Percentiles rank a stretch among this genome's conserved stretches.
Evolutionary conservation across 2,888 invertebrate species (phyloP).

Genomic region (Smittia sp.): DNA sequence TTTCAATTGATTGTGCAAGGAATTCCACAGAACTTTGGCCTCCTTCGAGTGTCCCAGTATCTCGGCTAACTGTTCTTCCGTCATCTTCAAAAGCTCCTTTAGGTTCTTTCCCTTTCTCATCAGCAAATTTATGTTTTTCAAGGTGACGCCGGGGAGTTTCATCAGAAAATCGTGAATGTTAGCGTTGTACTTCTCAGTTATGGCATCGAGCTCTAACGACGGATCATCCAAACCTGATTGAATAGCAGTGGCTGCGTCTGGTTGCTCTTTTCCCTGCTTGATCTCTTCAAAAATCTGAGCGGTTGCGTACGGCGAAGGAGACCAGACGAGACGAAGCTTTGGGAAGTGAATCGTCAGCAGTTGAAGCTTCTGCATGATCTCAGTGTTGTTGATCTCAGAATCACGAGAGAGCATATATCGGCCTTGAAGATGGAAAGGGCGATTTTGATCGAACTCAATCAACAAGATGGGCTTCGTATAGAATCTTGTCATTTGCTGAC

Average conservation of each 20-base stretch:
- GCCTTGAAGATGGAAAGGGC: conserved; percentile 85
- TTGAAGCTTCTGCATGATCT: conserved; percentile 82
- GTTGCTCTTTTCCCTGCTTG: conserved; percentile 83
- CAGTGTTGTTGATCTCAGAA: conserved; percentile 61
- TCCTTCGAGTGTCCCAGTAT: conserved; percentile 71
- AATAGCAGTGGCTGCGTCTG: conserved; percentile 68
- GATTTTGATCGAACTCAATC: conserved; percentile 94
- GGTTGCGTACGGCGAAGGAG: conserved; percentile 92
- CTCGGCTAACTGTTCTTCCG: conserved; percentile 64
- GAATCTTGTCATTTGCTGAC: conserved; percentile 87
- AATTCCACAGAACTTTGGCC: conserved; percentile 66
- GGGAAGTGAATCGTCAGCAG: conserved; percentile 95
- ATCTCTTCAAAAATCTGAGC: conserved; percentile 94
- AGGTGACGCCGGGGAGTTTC: conserved; percentile 83
- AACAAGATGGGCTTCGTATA: conserved; percentile 85
- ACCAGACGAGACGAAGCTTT: conserved; percentile 89
- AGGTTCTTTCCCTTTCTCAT: conserved; percentile 72
- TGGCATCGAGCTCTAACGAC: conserved; percentile 56
- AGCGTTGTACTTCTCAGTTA: conserved; percentile 66
- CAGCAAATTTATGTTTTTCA: conserved; percentile 76
- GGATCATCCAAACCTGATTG: conserved; percentile 69
- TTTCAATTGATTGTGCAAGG: conserved; percentile 65
- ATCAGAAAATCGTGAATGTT: conserved; percentile 76
- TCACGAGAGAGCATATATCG: conserved; percentile 72
- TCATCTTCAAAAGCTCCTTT: conserved; percentile 61